Percentiles rank a stretch among this genome's conserved stretches.
phyloP scores from a whole-genome alignment of 2,113 vertebrate species.

The Formicarius rufipectus region DNA sequence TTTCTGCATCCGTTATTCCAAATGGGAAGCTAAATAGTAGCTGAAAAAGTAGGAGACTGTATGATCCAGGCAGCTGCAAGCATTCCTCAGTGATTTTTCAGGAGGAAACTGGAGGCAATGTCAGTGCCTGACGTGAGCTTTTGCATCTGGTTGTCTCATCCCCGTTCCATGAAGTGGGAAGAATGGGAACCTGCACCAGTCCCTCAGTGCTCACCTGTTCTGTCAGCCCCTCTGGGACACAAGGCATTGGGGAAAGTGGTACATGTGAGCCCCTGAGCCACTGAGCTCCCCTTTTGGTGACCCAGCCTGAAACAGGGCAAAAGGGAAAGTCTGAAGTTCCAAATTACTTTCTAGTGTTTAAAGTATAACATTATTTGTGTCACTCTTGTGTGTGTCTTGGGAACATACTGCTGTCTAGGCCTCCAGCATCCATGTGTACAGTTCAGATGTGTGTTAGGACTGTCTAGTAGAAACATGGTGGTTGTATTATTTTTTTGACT shows the following conservation, averaged over 20 bases:
- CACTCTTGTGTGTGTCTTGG: background rate
- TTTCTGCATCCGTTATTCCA: background rate
- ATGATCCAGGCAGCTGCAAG: background rate
- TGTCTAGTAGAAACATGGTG: background rate
- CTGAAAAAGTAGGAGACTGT: background rate
- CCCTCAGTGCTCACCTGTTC: background rate
- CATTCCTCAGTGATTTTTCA: background rate
- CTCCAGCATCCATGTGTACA: background rate
- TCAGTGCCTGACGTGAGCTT: background rate
- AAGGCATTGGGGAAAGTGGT: background rate
- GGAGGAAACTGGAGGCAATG: background rate
- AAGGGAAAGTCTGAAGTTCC: background rate
- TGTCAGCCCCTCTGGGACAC: too few relatives aligned
- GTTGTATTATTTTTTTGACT: background rate
- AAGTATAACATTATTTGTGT: background rate
- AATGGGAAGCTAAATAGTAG: background rate
- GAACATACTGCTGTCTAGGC: background rate
- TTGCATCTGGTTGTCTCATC: background rate
- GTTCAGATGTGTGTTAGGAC: background rate
- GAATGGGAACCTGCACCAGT: background rate
- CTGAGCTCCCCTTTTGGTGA: background rate
- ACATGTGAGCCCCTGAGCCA: fast-evolving
- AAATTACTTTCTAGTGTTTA: background rate
- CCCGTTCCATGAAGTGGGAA: background rate
- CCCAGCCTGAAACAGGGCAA: background rate